A percentile compares a stretch with the other conserved stretches of the same genome.
phyloP scores from a whole-genome alignment of 2,888 invertebrate genomes.

The Entomobrya multifasciata region DNA sequence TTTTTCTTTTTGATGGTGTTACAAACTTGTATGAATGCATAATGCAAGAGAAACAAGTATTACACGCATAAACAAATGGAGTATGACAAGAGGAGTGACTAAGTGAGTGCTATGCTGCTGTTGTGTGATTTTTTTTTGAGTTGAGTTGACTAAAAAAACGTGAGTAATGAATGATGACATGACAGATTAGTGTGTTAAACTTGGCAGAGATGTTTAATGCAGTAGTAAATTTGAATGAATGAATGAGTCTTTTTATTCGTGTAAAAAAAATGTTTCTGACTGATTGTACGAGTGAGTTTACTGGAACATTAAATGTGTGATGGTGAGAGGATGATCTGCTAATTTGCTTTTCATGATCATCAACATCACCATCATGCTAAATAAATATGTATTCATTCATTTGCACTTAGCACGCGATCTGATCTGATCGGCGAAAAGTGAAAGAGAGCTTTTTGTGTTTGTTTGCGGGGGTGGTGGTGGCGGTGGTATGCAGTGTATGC shows the following conservation, averaged over 20 bases:
- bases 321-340: not conserved
- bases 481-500: no score
- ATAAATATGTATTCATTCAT: no score
- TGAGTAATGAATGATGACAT: constrained; percentile 16
- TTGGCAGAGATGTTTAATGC: not conserved
- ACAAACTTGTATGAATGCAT: not conserved
- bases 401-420: not conserved
- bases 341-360: not conserved
- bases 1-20: not conserved
- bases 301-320: not conserved
- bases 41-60: constrained; percentile 23
- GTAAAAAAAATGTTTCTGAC: not conserved
- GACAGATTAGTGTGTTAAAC: not conserved
- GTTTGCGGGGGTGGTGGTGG: no score
- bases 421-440: no score
- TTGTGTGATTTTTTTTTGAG: no score
- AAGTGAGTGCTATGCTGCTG: no score
- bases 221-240: constrained; percentile 4
- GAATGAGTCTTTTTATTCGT: not conserved
- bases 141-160: not conserved
- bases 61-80: constrained; percentile 45
- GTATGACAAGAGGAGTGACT: constrained; percentile 10
- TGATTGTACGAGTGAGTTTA: not conserved
- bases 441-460: no score
- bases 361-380: no score